These are phyloP conservation scores for Bolinopsis microptera DNA, from an alignment of 37 sponge, comb jelly and placozoan genomes.

Conservation along the genomic window DNA sequence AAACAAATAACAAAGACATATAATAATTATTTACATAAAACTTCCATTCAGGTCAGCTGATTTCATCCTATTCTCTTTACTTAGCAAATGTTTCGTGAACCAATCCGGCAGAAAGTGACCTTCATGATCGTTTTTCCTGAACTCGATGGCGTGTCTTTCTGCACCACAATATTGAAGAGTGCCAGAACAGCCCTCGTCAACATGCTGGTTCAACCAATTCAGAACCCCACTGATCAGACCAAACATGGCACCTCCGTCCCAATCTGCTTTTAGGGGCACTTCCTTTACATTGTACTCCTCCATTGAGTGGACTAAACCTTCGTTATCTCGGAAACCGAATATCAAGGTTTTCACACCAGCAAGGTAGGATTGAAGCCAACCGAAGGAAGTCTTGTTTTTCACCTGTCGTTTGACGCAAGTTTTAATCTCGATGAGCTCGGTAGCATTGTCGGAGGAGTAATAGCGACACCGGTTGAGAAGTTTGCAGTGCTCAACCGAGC, in stretches of 20 bases:
- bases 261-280: not conserved
- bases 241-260: not conserved
- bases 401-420: not conserved
- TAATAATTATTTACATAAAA: too few relatives aligned
- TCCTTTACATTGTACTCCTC: not conserved
- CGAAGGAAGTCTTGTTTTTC: not conserved
- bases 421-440: not conserved
- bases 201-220: not conserved
- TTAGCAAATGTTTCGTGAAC: too few relatives aligned
- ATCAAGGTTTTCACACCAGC: not conserved
- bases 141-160: not conserved
- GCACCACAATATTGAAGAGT: not conserved
- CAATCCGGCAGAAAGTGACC: constrained; percentile 38
- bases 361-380: constrained; percentile 30
- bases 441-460: not conserved
- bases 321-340: not conserved
- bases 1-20: too few relatives aligned
- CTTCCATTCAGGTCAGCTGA: too few relatives aligned
- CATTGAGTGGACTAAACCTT: not conserved
- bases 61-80: too few relatives aligned
- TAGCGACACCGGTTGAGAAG: not conserved
- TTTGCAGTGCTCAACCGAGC: too few relatives aligned
- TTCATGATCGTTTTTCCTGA: not conserved
- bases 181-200: not conserved
- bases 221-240: constrained; percentile 26